Base-by-base conservation (phyloP, 2,113 vertebrate genomes). In the Rhynchopsitta pachyrhyncha region DNA sequence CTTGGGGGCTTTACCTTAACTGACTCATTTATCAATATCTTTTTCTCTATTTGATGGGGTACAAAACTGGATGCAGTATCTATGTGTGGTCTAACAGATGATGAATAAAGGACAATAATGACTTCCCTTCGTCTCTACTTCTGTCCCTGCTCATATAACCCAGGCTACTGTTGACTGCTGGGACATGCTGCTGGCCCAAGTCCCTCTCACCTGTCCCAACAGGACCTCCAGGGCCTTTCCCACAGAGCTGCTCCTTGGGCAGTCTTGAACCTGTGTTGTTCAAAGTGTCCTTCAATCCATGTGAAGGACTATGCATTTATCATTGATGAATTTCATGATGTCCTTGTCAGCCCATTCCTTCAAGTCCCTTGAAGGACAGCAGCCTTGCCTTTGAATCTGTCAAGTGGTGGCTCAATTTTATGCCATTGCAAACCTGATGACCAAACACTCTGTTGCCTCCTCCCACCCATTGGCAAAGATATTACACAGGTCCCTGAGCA, bases 31-130 rank as follows among this genome's bases (percentile, higher is more conserved):
- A 39, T 39, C 41, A 37, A 1, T 37, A 20, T 39, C 31, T 10
- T 76, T 75, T 75, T 44, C 86, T 39, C 33, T 42, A 3, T 1
- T 19, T n/a, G 0, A 4, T 5, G 8, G 2, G 31, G 2, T 10
- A 47, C 37, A 42, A 22, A 60, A 60, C 15, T 29, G n/a, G 28
- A 35, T 53, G 24, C 28, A 60, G 5, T 41, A 29, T 44, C 29
- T 28, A 44, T 20, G 12, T 49, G 47, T 39, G 62, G 10, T 33
- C 15, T 62, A 42, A 52, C 0, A 4, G 57, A 27, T 18, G 29
- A 47, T 27, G 41, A 35, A 28, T 9, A 57, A 24, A 35, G 28
- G 33, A 12, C 7, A 49, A 22, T 29, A 24, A 29, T n/a, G 12
- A 29, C 18, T 46, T 76, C 16, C 13, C 27, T 79, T 35, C 16